These are phyloP conservation scores for Brachionus angularis DNA, from an alignment of 1,140 invertebrate genomes.

Conservation along the genomic window DNA sequence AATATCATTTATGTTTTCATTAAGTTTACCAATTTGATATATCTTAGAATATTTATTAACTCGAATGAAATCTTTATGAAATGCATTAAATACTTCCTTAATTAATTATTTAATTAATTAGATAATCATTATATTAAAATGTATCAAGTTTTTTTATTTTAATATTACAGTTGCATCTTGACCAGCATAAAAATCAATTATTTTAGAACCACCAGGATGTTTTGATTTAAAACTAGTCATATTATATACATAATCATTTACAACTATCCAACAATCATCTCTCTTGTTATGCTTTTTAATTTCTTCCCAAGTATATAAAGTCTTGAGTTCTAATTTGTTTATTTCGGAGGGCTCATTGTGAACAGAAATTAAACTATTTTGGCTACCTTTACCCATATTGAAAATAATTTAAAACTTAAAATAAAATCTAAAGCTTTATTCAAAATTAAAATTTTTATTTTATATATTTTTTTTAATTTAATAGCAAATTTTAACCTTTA, in stretches of 20 bases:
- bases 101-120: neutral
- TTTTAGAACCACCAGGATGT: constrained; percentile 55
- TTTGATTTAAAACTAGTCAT: constrained; percentile 52
- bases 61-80: constrained; percentile 25
- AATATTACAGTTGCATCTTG: constrained; percentile 53
- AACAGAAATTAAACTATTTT: neutral
- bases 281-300: constrained; percentile 46
- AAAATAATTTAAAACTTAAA: too few species aligned
- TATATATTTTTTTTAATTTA: too few species aligned
- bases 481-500: too few species aligned
- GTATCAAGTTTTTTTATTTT: too few species aligned
- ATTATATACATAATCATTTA: constrained; percentile 54
- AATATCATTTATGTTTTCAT: neutral
- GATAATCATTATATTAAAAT: too few species aligned
- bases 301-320: constrained; percentile 49
- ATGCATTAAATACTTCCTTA: constrained; percentile 48
- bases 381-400: constrained; percentile 34
- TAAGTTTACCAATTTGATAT: constrained; percentile 36
- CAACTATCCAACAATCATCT: constrained; percentile 52
- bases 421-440: too few species aligned
- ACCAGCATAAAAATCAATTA: constrained; percentile 54
- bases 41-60: constrained; percentile 25
- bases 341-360: too few species aligned
- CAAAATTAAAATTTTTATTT: too few species aligned
- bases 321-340: neutral